phyloP scores from a whole-genome alignment of 2,113 vertebrate species.

The Rhynchomys soricoides region DNA sequence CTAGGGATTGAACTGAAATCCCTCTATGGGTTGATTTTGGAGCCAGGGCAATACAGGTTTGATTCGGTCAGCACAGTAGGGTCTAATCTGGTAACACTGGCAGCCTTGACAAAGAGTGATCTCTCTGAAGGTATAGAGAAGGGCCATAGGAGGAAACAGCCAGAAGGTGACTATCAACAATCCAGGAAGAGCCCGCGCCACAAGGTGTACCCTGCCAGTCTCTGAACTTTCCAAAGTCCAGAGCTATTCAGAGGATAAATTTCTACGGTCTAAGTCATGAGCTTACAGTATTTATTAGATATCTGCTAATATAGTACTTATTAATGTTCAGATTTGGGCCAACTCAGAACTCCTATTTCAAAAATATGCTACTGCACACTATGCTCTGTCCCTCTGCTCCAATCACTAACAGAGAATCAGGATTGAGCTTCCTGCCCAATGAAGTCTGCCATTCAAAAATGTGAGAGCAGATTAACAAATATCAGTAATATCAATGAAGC shows the following conservation, averaged over 20 bases:
- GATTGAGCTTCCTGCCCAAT: background rate
- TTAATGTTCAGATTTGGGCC: background rate
- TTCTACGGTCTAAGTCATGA: background rate
- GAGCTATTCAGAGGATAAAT: background rate
- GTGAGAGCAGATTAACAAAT: background rate
- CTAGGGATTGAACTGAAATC: background rate
- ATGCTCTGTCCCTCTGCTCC: background rate
- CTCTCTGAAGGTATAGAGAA: background rate
- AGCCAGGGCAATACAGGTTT: background rate
- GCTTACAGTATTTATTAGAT: background rate
- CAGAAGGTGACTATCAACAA: background rate
- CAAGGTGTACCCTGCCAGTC: background rate
- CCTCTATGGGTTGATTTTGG: background rate
- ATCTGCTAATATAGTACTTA: background rate
- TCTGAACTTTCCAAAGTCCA: background rate
- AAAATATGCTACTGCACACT: background rate
- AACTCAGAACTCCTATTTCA: background rate
- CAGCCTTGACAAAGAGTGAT: background rate
- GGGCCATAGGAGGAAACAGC: background rate
- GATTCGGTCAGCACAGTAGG: background rate
- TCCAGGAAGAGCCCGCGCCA: background rate
- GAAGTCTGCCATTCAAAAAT: background rate
- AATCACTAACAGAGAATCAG: background rate
- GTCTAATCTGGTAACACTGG: background rate
- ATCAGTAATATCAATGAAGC: conserved; percentile 31